Evolutionary conservation across 1,140 invertebrate genomes (phyloP).

Genomic region (Colletes latitarsis): DNA sequence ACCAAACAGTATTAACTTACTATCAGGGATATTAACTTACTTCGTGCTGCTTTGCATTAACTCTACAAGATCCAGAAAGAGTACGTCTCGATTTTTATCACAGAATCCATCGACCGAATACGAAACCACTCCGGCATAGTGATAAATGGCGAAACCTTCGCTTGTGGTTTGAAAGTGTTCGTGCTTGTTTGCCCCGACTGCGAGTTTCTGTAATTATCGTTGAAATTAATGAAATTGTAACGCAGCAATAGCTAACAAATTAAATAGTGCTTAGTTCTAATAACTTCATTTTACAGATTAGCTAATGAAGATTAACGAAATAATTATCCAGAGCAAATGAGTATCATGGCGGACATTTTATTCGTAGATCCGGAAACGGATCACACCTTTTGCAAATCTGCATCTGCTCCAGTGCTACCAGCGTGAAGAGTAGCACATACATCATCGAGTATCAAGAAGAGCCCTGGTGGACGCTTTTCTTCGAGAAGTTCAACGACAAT

Average conservation of each 20-base stretch:
- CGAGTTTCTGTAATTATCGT: constrained; percentile 82
- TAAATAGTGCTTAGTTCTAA: background rate
- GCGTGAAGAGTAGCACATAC: constrained; percentile 89
- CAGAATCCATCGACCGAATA: constrained; percentile 89
- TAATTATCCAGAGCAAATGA: background rate
- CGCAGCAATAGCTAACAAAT: background rate
- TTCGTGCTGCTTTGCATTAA: constrained; percentile 88
- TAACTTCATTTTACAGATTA: background rate
- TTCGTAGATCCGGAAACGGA: too few relatives aligned
- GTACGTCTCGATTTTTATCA: constrained; percentile 89
- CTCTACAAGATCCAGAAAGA: constrained; percentile 88
- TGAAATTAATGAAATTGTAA: background rate
- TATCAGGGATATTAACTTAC: constrained; percentile 78
- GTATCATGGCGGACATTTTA: background rate
- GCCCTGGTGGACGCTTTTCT: constrained; percentile 83
- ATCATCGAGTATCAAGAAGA: constrained; percentile 88
- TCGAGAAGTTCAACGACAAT: constrained; percentile 88
- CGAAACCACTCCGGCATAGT: constrained; percentile 88
- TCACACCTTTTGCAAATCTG: constrained; percentile 83
- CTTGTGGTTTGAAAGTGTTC: constrained; percentile 84
- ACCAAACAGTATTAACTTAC: too few relatives aligned
- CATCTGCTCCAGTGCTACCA: constrained; percentile 85
- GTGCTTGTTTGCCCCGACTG: constrained; percentile 81
- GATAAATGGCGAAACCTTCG: constrained; percentile 86
- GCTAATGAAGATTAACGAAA: too few relatives aligned